phyloP scores from a whole-genome alignment of 2,888 invertebrate species.

The Vannuccia rotundouncinata region DNA sequence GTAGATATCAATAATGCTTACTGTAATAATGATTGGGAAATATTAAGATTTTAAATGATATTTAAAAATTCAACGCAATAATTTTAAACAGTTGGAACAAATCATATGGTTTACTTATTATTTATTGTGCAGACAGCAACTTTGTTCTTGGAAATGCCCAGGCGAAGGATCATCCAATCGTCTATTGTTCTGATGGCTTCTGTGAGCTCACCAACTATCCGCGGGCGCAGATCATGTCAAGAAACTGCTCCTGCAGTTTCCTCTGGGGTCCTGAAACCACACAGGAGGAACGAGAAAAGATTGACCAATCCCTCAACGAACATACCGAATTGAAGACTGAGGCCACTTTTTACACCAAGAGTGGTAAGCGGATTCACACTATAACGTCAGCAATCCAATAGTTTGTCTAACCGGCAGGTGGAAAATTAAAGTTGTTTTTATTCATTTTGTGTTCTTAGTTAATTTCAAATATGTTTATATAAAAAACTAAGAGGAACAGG shows the following conservation, averaged over 20 bases:
- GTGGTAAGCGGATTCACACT: conserved; percentile 64
- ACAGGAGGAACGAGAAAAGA: conserved; percentile 77
- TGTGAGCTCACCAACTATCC: conserved; percentile 88
- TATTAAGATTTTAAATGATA: no score
- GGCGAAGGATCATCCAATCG: conserved; percentile 79
- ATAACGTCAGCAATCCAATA: no score
- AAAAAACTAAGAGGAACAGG: no score
- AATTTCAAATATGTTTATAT: no score
- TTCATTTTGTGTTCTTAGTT: no score
- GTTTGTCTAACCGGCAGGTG: no score
- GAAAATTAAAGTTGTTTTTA: no score
- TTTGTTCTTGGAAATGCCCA: conserved; percentile 91
- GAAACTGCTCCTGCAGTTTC: conserved; percentile 88
- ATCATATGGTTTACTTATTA: no score
- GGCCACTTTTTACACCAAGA: conserved; percentile 87
- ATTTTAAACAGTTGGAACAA: no score
- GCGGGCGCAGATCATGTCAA: conserved; percentile 91
- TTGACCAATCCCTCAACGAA: conserved; percentile 78
- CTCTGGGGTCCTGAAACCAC: conserved; percentile 82
- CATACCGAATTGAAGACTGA: conserved; percentile 87
- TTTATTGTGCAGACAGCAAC: conserved; percentile 73
- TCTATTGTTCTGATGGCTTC: conserved; percentile 91
- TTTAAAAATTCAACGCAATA: no score
- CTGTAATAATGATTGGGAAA: no score
- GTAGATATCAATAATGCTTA: no score